Percentiles rank a stretch among this genome's conserved stretches.
These are phyloP conservation scores for Tricholauxania praeusta DNA, from an alignment of 2,888 invertebrate genomes.

Conservation along the genomic window DNA sequence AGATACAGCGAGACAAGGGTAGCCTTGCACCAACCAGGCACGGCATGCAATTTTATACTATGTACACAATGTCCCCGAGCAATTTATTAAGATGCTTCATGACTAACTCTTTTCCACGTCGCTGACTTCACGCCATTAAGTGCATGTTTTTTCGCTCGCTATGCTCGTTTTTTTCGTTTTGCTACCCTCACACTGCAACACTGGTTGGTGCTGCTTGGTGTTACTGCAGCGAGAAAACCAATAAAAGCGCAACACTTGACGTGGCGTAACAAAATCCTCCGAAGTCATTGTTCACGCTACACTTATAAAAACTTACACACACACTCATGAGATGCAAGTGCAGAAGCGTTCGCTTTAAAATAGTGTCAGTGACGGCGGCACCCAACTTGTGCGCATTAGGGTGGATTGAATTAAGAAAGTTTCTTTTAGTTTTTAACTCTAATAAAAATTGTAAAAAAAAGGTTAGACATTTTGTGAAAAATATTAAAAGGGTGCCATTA, in stretches of 20 bases:
- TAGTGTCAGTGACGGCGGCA: conserved; percentile 9
- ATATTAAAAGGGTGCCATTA: too few relatives aligned
- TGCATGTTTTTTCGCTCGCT: conserved; percentile 43
- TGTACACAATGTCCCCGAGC: conserved; percentile 65
- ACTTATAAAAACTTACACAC: not conserved
- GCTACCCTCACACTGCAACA: not conserved
- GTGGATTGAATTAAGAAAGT: too few relatives aligned
- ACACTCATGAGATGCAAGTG: too few relatives aligned
- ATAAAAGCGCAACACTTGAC: conserved; percentile 45
- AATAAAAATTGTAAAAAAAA: too few relatives aligned
- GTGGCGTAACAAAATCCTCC: conserved; percentile 31
- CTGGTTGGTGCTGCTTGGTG: not conserved
- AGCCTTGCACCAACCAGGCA: conserved; percentile 38
- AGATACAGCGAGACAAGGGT: conserved; percentile 34
- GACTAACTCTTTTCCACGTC: conserved; percentile 63
- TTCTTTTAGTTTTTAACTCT: too few relatives aligned
- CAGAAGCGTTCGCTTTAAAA: not conserved
- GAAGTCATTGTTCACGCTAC: conserved; percentile 27
- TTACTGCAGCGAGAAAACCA: conserved; percentile 37
- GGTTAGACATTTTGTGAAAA: too few relatives aligned
- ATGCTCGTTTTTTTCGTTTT: not conserved
- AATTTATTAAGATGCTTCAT: conserved; percentile 67
- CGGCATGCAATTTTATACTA: conserved; percentile 47
- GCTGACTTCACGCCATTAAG: conserved; percentile 64
- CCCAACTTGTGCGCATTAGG: too few relatives aligned